phyloP scores from a whole-genome alignment of 1,140 invertebrate genomes.

The Drosophila sproati region DNA sequence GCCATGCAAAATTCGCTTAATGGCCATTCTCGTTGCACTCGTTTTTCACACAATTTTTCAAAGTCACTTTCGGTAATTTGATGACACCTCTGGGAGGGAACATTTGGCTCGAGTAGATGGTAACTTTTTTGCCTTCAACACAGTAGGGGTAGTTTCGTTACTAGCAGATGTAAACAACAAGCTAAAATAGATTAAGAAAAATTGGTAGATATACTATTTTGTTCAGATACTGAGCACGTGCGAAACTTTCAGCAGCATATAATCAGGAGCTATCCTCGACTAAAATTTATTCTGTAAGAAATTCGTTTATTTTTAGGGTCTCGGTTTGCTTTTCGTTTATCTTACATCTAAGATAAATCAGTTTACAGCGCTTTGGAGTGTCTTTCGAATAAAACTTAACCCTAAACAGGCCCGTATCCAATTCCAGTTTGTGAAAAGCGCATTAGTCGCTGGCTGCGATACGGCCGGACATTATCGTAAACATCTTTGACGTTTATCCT shows the following conservation, averaged over 20 bases:
- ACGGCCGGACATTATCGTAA: conserved; percentile 68
- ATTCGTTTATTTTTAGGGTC: conserved; percentile 18
- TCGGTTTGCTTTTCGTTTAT: conserved; percentile 17
- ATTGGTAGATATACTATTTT: too few relatives aligned
- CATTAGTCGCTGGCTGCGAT: conserved; percentile 55
- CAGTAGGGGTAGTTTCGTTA: conserved; percentile 21
- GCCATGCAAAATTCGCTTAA: conserved; percentile 68
- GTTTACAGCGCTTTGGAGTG: conserved; percentile 40
- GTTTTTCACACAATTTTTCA: conserved; percentile 75
- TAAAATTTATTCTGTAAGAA: conserved; percentile 15
- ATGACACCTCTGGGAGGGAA: conserved; percentile 64
- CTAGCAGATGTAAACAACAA: not conserved
- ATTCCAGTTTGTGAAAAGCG: conserved; percentile 43
- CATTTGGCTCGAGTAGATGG: conserved; percentile 31
- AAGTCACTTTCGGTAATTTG: conserved; percentile 60
- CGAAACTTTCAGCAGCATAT: too few relatives aligned
- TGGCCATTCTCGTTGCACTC: conserved; percentile 20
- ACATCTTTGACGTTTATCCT: conserved; percentile 74
- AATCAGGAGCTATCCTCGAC: not conserved
- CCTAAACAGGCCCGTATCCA: conserved; percentile 1
- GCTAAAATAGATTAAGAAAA: not conserved
- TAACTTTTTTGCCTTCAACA: not conserved
- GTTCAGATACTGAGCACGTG: too few relatives aligned
- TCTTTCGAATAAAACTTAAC: conserved; percentile 35
- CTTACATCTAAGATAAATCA: conserved; percentile 43